Evolutionary conservation across 2,888 invertebrate species (phyloP), one percentile per base, ranked within the genome.

Genomic region (Trisateles emortualis): DNA sequence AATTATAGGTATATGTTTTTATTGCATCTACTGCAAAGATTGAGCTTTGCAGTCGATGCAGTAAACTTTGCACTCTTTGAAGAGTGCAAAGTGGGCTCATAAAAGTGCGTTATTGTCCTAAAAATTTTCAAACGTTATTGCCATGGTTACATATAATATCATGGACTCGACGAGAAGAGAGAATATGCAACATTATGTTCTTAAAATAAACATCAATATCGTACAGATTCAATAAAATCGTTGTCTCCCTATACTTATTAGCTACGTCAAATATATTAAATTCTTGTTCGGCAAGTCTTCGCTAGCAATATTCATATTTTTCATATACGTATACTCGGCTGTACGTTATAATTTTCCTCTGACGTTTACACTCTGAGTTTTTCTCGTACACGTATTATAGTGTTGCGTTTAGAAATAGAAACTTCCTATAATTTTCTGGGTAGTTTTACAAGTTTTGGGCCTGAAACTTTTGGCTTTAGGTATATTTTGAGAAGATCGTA

Each of bases 231-330:
- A 64, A 67, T 67, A 67, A 60, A 26, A 64, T 53, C 14, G 39
- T 51, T 64, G 45, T 55, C 50, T 35, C 29, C 55, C 52, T 8
- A 57, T 61, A 60, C 56, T 60, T 60, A 67, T 64, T 58, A 68
- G 54, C 51, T 56, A 32, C 24, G 38, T 52, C 33, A 50, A 68
- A 67, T 68, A 68, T 67, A 67, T 68, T 68, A 67, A 61, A 67
- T 67, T 67, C 67, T 53, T 64, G 48, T 32, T 51, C 51, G 33
- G 45, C 47, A 49, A 47, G 44, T 49, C 55, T 52, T 53, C 46
- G 38, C 36, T 38, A 42, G 51, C 54, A 57, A 66, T 67, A 68
- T 67, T 56, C 60, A 61, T 68, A 64, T 64, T 61, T 62, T 52
- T 58, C 58, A 51, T 57, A 62, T 52, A 24, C 38, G 49, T 5